Conservation (phyloP, 1,140 invertebrate species). For the Trinorchestia longiramus region DNA sequence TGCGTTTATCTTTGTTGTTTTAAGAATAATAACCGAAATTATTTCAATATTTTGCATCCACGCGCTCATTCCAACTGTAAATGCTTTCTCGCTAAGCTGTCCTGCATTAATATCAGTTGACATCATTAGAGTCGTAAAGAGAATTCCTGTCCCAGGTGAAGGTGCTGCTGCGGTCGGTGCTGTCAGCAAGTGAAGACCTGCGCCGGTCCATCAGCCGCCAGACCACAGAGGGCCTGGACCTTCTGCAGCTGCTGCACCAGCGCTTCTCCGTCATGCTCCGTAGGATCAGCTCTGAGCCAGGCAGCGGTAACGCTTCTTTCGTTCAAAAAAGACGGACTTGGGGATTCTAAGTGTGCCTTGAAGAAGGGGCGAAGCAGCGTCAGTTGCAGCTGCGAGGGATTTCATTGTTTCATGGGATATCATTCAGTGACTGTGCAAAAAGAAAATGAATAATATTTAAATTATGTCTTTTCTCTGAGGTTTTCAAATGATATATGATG, state of each 20-base stretch:
- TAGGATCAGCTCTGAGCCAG: conserved; percentile 63
- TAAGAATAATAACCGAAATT: not conserved
- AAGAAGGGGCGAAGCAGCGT: not conserved
- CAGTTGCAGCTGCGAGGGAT: not conserved
- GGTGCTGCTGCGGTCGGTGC: conserved; percentile 59
- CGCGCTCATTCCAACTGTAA: too few relatives aligned
- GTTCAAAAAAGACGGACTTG: not conserved
- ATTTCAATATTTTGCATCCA: not conserved
- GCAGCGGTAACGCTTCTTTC: conserved; percentile 56
- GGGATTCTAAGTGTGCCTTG: not conserved
- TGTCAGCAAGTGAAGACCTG: conserved; percentile 64
- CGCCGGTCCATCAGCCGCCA: conserved; percentile 61
- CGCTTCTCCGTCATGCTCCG: conserved; percentile 61
- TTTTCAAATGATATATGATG: too few relatives aligned
- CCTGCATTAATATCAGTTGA: too few relatives aligned
- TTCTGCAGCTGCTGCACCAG: conserved; percentile 62
- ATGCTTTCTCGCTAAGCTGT: too few relatives aligned
- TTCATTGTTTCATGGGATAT: not conserved
- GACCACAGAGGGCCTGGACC: conserved; percentile 63
- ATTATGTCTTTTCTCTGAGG: too few relatives aligned
- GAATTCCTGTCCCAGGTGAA: conserved; percentile 59
- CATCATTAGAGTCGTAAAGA: too few relatives aligned
- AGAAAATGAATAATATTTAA: too few relatives aligned
- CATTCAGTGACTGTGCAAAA: too few relatives aligned
- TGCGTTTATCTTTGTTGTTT: too few relatives aligned